Evolutionary conservation across 2,888 invertebrate genomes (phyloP), one percentile per base, ranked within the genome.

Genomic region (Carabus problematicus): DNA sequence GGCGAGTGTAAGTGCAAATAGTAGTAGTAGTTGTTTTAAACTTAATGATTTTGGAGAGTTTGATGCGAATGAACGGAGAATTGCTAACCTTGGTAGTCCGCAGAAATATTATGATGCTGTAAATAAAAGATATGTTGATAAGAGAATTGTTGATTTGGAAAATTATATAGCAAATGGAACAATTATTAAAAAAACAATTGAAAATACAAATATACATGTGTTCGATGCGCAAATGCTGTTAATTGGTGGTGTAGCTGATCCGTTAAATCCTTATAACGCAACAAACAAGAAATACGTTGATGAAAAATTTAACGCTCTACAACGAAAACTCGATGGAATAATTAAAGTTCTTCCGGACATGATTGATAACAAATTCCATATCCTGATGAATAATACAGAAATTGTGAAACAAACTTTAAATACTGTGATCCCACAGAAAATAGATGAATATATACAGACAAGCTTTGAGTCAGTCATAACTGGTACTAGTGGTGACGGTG

Each of bases 51-150:
- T n/a, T n/a, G n/a, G n/a, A n/a, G n/a, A n/a, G n/a, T n/a, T n/a
- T n/a, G n/a, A n/a, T n/a, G n/a, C n/a, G n/a, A n/a, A n/a, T n/a
- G n/a, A n/a, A n/a, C n/a, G n/a, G n/a, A n/a, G n/a, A n/a, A n/a
- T n/a, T n/a, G n/a, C n/a, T n/a, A n/a, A n/a, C n/a, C n/a, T n/a
- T n/a, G n/a, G 42, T 3, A 1, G 14, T 42, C 41, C 59, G n/a
- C 0, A 39, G 16, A 41, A 59, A 1, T 12, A 59, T 41, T 14
- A 19, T 42, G 59, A 42, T 41, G 59, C 42, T 59, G 59, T 42
- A 59, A 59, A 59, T 42, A 59, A 59, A 59, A 41, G 42, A 18
- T 61, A 18, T 61, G n/a, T 61, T 7, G 61, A 61, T 39, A 18
- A 19, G 12, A 19, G 1, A 19, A 16, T 61, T 12, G 12, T n/a